These are phyloP conservation scores for Pyrgus malvae DNA, from an alignment of 2,888 invertebrate genomes.

Conservation along the genomic window DNA sequence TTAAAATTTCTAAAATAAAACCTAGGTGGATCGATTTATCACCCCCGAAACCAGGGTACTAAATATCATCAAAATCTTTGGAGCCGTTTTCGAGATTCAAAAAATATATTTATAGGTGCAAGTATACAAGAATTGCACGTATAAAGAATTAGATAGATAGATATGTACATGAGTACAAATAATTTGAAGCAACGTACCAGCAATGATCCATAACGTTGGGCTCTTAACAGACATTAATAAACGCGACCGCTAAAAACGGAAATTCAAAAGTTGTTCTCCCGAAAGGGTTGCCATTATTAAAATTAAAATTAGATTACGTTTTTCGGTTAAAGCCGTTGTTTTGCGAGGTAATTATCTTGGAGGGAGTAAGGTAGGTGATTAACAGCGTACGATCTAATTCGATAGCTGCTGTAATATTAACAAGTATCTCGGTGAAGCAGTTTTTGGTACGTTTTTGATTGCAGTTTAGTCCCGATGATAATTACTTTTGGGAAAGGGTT, in stretches of 20 bases:
- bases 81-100: too few species aligned
- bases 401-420: constrained; percentile 73
- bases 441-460: constrained; percentile 78
- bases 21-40: too few species aligned
- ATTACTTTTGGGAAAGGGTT: constrained; percentile 78
- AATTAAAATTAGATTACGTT: constrained; percentile 76
- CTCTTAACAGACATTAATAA: constrained; percentile 41
- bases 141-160: too few species aligned
- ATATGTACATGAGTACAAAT: too few species aligned
- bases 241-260: constrained; percentile 46
- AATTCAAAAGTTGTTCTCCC: constrained; percentile 52
- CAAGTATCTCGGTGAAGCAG: constrained; percentile 67
- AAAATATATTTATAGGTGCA: too few species aligned
- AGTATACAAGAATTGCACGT: too few species aligned
- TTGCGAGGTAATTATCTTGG: constrained; percentile 65
- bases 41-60: too few species aligned
- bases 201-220: constrained; percentile 26
- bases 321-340: constrained; percentile 66
- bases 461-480: constrained; percentile 74
- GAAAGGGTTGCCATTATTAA: constrained; percentile 66
- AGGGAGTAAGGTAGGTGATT: constrained; percentile 50
- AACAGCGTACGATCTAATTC: constrained; percentile 63
- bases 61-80: too few species aligned
- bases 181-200: constrained; percentile 1
- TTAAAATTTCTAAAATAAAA: too few species aligned